Conservation (phyloP, 2,797 vertebrate species). For the Telmatherina bonti region DNA sequence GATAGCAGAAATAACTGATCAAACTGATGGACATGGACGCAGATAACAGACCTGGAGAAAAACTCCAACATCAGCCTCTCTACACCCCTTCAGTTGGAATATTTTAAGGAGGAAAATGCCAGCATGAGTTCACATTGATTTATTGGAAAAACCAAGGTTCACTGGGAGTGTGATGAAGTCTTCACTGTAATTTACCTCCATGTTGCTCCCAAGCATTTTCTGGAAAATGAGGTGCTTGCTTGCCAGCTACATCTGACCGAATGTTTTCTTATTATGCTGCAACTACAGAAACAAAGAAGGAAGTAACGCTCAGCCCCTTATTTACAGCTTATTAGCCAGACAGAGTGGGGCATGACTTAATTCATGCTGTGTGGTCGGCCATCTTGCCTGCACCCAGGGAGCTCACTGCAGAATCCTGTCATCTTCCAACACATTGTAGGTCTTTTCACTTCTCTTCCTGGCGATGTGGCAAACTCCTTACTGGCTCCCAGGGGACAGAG, state of each 20-base stretch:
- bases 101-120: slow-evolving; percentile 35
- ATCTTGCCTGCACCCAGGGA: slow-evolving; percentile 66
- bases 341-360: slow-evolving; percentile 73
- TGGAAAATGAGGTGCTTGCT: slow-evolving; percentile 48
- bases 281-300: slow-evolving; percentile 46
- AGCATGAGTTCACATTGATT: slow-evolving; percentile 47
- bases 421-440: slow-evolving; percentile 63
- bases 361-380: slow-evolving; percentile 65
- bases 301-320: slow-evolving; percentile 63
- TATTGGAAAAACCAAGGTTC: slow-evolving; percentile 47
- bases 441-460: slow-evolving; percentile 71
- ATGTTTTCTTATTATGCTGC: slow-evolving; percentile 73
- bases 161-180: slow-evolving; percentile 41
- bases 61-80: neutral
- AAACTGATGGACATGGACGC: slow-evolving; percentile 6
- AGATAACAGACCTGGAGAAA: neutral
- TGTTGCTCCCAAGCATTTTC: slow-evolving; percentile 43
- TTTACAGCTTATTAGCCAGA: slow-evolving; percentile 84
- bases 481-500: slow-evolving; percentile 56
- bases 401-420: slow-evolving; percentile 69
- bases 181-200: slow-evolving; percentile 45
- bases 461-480: slow-evolving; percentile 65
- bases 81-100: slow-evolving; percentile 10
- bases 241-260: slow-evolving; percentile 57
- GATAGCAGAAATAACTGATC: slow-evolving; percentile 8